These are phyloP conservation scores for Muscidifurax raptorellus DNA, from an alignment of 1,140 invertebrate genomes.

Conservation along the genomic window DNA sequence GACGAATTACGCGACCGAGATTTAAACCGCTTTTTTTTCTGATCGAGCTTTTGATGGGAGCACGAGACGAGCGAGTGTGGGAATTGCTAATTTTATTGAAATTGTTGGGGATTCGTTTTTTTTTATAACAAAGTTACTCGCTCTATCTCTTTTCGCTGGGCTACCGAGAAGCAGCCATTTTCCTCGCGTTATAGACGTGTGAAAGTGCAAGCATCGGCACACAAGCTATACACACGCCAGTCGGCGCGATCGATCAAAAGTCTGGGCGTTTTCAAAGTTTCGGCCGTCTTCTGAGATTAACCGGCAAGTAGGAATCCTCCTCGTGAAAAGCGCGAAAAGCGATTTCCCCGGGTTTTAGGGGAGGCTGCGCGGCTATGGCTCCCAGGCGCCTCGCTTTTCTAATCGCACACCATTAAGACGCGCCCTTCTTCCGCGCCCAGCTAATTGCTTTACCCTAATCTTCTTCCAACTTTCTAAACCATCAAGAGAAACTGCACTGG, in stretches of 20 bases:
- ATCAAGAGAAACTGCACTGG: constrained; percentile 56
- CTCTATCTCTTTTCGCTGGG: too few relatives aligned
- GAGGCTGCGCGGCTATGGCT: constrained; percentile 61
- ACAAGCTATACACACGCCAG: background rate
- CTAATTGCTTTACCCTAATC: constrained; percentile 72
- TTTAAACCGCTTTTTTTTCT: background rate
- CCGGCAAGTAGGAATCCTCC: constrained; percentile 13
- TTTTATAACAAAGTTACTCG: too few relatives aligned
- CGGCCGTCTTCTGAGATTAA: constrained; percentile 45
- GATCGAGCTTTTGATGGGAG: constrained; percentile 9
- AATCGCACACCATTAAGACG: constrained; percentile 72
- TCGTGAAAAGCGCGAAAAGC: constrained; percentile 51
- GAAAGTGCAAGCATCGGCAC: constrained; percentile 20
- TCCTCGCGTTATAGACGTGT: constrained; percentile 38
- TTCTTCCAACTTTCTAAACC: constrained; percentile 70
- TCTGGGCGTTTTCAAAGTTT: constrained; percentile 49
- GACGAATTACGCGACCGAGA: background rate
- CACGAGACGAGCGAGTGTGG: background rate
- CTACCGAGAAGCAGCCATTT: constrained; percentile 7
- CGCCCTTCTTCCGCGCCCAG: constrained; percentile 63
- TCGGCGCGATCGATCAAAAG: constrained; percentile 50
- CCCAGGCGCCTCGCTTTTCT: constrained; percentile 73
- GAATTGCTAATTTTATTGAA: constrained; percentile 43
- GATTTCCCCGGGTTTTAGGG: constrained; percentile 58
- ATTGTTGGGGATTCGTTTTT: background rate